Base-by-base conservation (phyloP, 64 coral and sea anemone genomes). In the Trachythela sp. region DNA sequence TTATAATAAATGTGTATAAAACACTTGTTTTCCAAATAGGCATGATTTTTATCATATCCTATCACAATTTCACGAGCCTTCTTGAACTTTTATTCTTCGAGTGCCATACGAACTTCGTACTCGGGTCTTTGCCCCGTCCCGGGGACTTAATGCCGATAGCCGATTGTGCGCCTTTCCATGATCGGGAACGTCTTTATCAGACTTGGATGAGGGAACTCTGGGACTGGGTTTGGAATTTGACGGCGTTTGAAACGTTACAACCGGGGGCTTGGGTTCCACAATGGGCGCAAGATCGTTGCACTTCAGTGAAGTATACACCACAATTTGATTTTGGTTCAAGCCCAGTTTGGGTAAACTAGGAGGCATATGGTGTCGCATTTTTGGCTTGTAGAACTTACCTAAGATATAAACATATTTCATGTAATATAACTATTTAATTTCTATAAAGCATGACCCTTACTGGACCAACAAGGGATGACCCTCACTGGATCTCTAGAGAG, bases 351-450 rank as follows among this genome's bases (percentile, higher is more conserved):
- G 93, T 36, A 99, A 52, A 24, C 86, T 89, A 22, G 96, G 93
- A 27, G 94, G 35, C 20, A 93, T 64, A 1, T 91, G 91, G 24
- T 99, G 96, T 1, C 96, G 83, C 0, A 54, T 99, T 45, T 94
- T 97, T 20, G 95, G 95, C 45, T 94, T 87, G 70, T 97, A 97
- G 56, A 89, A 94, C 56, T 97, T 97, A 40, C 95, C 95, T 4
- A 97, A 52, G 0, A 94, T 87, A 33, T 92, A n/a, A n/a, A n/a
- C n/a, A n/a, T n/a, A n/a, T 92, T 15, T 94, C 43, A 20, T 94
- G 89, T 5, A 89, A 91, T 84, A 32, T 80, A 80, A 83, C 88
- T 2, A 89, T 89, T 17, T 71, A 56, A 42, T 84, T 88, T 5
- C 94, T 84, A n/a, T n/a, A n/a, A n/a, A n/a, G n/a, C n/a, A n/a